Evolutionary conservation across 1,140 invertebrate genomes (phyloP), one percentile per base, ranked within the genome.

Genomic region (Scaptomyza pallida): DNA sequence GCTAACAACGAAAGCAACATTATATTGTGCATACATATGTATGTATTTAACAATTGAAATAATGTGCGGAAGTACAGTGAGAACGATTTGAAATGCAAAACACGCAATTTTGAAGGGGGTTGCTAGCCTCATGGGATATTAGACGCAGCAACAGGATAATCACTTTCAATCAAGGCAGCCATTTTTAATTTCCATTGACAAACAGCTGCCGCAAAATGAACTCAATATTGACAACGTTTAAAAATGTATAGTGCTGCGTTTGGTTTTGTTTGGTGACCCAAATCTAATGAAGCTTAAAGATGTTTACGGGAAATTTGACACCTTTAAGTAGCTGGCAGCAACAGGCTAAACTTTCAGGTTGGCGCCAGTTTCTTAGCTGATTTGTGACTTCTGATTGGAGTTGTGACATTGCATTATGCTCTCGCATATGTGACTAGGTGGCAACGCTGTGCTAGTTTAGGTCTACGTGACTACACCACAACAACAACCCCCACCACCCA

Each of bases 391-490:
- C 79, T 68, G 44, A 86, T 77, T 80, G 76, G 72, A 54, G 63
- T 23, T 41, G 13, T 48, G 9, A 52, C 47, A 43, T 48, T 51
- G 21, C 35, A 16, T 2, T 56, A 2, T 17, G 26, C 3, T 54
- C 3, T 54, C 23, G 23, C 15, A 10, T 3, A 44, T 3, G 19
- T 3, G 35, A 35, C 78, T 40, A 80, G 63, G 76, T 85, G 80
- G 80, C 80, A 85, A 85, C 80, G 73, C 81, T 51, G 51, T 50
- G 52, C 33, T 72, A 69, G 75, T 72, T 83, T 82, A 26, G 45
- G 81, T 80, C 81, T 85, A 86, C 81, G 81, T 85, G 81, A 85
- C 81, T 67, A 64, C 74, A 86, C 30, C 60, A 71, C 82, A 74
- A 67, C 67, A 67, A 67, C 59, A 76, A 44, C 65, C 72, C 60